Evolutionary conservation across 2,888 invertebrate species (phyloP), one percentile per base, ranked within the genome.

Genomic region (Mechanitis messenoides): DNA sequence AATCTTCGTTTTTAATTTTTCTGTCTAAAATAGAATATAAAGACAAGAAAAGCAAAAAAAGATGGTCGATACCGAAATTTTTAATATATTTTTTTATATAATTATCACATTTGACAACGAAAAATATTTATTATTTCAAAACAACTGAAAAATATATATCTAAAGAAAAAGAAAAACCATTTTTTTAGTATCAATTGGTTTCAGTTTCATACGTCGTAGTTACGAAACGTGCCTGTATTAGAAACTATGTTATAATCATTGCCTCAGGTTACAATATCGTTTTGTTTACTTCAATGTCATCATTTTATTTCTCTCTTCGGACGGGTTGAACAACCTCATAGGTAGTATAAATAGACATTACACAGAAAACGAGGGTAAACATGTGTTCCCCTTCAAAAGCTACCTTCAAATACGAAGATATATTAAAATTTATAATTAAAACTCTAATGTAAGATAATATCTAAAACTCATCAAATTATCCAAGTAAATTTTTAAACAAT

Each of bases 291-390:
- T 50, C 31, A 31, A 31, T 50, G 31, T 55, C 56, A 56, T 57
- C 35, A 54, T 12, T 55, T 45, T 35, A 50, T 50, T 50, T 50
- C n/a, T 9, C 31, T 50, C 3, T 9, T 31, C 69, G 70, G 71
- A 63, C 64, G 84, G 81, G 88, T 87, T 88, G 84, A 88, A 87
- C 74, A 87, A 89, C 88, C 88, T 81, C 73, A 87, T 89, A 89
- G 86, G 82, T 71, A 68, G 73, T 69, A 74, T 74, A 78, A 71
- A 74, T 75, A 75, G 76, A 75, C 75, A 71, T 72, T 73, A 76
- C 74, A 75, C 72, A 74, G 72, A 71, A 80, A 80, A 78, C 74
- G 73, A 71, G 71, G 69, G 72, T 75, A 73, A 79, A 77, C 71
- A 68, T 69, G 69, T 68, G 64, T 69, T 69, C 72, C 76, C 74